A percentile compares a stretch with the other conserved stretches of the same genome.
Evolutionary conservation across 2,888 invertebrate genomes (phyloP).

Genomic region (Acholoe squamosa): DNA sequence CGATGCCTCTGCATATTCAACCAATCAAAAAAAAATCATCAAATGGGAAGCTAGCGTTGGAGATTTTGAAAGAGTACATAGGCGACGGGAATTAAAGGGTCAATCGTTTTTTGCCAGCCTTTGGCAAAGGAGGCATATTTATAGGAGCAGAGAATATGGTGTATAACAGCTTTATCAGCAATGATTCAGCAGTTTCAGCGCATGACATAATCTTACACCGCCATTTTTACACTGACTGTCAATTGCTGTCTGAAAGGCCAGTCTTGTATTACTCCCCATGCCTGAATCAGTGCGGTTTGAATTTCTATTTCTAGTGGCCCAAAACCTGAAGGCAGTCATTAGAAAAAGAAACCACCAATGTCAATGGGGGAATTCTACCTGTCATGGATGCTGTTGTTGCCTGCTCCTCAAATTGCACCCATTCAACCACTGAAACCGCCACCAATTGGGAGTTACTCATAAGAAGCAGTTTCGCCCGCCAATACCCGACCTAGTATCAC

Average conservation of each 20-base stretch:
- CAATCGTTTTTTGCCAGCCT: no score
- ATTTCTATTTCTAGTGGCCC: background rate
- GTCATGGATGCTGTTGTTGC: background rate
- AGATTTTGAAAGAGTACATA: no score
- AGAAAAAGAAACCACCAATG: slow-evolving; percentile 3
- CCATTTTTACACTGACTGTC: background rate
- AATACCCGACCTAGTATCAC: background rate
- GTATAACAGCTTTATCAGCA: no score
- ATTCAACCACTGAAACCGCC: background rate
- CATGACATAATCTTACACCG: background rate
- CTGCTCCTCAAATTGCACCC: background rate
- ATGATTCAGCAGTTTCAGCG: no score
- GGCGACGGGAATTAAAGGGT: no score
- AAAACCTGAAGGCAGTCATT: background rate
- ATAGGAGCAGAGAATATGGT: no score
- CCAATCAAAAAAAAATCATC: no score
- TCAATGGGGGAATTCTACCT: background rate
- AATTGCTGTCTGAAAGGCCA: background rate
- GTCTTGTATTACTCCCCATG: background rate
- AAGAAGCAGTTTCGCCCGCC: background rate
- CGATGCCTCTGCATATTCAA: no score
- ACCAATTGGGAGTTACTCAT: background rate
- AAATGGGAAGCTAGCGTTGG: no score
- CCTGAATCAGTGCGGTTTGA: background rate
- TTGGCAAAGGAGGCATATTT: no score